Conservation (phyloP, 2,113 vertebrate species). For the Vidua macroura region DNA sequence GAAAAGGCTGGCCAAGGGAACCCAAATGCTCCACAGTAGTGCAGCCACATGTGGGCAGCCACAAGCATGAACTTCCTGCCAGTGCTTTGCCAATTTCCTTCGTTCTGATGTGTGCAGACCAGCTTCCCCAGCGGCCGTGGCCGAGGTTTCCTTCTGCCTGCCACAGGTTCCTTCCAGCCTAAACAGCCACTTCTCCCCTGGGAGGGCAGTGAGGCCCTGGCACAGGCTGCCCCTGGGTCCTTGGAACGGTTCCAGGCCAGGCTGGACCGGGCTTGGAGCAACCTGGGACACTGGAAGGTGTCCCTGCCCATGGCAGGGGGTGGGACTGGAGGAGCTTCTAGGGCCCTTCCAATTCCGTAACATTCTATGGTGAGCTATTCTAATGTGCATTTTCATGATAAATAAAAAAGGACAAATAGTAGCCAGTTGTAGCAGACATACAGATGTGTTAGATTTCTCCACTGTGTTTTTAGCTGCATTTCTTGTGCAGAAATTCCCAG, state of each 20-base stretch:
- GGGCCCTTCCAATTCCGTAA: neutral
- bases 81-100: neutral
- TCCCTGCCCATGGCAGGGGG: neutral
- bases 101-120: neutral
- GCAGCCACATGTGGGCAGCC: neutral
- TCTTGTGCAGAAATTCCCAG: neutral
- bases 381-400: neutral
- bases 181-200: neutral
- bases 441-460: neutral
- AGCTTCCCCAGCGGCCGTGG: neutral
- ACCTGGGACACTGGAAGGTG: neutral
- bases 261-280: neutral
- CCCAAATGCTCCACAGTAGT: neutral
- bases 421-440: neutral
- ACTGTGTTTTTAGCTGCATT: neutral
- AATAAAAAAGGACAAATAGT: neutral
- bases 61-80: neutral
- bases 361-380: neutral
- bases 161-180: neutral
- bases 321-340: neutral
- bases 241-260: neutral
- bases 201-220: neutral
- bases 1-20: neutral
- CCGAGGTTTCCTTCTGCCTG: neutral
- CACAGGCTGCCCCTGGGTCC: neutral